Percentiles rank a stretch among this genome's conserved stretches.
Evolutionary conservation across 1,140 invertebrate genomes (phyloP).

Genomic region (Bombus pascuorum): DNA sequence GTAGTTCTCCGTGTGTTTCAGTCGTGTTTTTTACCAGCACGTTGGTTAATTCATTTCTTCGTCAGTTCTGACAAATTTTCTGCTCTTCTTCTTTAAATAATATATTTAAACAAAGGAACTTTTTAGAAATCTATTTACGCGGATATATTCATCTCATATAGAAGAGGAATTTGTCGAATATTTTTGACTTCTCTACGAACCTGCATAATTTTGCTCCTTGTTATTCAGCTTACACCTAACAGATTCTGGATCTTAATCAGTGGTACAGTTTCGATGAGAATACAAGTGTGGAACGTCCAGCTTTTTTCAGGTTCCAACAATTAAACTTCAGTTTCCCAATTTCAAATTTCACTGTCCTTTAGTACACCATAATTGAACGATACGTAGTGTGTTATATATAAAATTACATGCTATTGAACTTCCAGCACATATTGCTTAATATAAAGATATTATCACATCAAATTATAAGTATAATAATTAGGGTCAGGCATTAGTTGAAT

Average conservation of each 20-base stretch:
- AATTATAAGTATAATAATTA: background rate
- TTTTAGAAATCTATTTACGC: too few relatives aligned
- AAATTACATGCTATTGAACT: background rate
- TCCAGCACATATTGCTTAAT: background rate
- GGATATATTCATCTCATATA: background rate
- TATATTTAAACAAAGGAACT: too few relatives aligned
- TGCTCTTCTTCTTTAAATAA: too few relatives aligned
- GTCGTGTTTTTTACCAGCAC: too few relatives aligned
- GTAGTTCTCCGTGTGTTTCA: too few relatives aligned
- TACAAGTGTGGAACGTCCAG: background rate
- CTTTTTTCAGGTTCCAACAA: background rate
- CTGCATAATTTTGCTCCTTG: background rate
- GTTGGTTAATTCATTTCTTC: too few relatives aligned
- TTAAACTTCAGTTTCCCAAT: background rate
- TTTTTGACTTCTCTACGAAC: background rate
- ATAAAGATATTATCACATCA: background rate
- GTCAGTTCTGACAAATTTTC: too few relatives aligned
- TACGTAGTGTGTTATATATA: background rate
- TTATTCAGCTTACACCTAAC: background rate
- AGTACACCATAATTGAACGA: background rate
- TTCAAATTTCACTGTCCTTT: background rate
- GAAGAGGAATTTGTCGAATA: background rate
- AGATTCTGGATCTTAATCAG: background rate
- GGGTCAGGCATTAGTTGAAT: background rate
- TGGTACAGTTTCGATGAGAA: background rate